Conservation (phyloP, 2,113 vertebrate genomes). For the Ammodytes marinus region DNA sequence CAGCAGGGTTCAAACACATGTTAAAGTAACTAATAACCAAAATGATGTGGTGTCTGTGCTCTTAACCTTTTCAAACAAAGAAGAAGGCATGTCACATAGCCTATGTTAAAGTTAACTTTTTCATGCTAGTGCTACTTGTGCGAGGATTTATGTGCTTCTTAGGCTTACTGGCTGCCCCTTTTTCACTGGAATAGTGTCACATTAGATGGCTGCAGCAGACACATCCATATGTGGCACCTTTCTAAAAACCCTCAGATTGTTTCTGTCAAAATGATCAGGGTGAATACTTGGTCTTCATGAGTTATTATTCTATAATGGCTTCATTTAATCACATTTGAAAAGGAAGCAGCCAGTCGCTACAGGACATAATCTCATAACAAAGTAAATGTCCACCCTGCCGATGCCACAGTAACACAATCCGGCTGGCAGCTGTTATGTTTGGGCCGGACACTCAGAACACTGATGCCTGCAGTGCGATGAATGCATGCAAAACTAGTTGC, state of each 20-base stretch:
- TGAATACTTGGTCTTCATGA: neutral
- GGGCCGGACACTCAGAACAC: slow-evolving; percentile 12
- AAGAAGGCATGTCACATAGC: neutral
- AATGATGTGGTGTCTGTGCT: neutral
- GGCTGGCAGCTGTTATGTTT: slow-evolving; percentile 32
- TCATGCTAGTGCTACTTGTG: neutral
- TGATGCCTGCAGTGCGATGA: slow-evolving; percentile 36
- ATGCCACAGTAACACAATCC: slow-evolving; percentile 30
- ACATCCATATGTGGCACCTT: neutral
- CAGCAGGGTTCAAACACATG: neutral
- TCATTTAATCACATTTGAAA: slow-evolving; percentile 2
- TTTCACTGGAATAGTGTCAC: neutral
- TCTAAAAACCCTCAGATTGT: neutral
- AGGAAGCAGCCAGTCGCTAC: slow-evolving; percentile 19
- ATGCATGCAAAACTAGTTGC: slow-evolving; percentile 35
- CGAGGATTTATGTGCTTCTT: neutral
- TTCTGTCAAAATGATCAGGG: neutral
- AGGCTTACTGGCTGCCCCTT: neutral
- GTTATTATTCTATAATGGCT: neutral
- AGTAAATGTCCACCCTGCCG: slow-evolving; percentile 16
- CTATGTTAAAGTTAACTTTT: too few relatives aligned
- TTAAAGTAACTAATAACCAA: neutral
- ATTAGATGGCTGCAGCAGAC: neutral
- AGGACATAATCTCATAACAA: slow-evolving; percentile 21
- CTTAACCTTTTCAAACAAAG: too few relatives aligned